Conservation (phyloP, 2,113 vertebrate genomes). For the Chaenocephalus aceratus region DNA sequence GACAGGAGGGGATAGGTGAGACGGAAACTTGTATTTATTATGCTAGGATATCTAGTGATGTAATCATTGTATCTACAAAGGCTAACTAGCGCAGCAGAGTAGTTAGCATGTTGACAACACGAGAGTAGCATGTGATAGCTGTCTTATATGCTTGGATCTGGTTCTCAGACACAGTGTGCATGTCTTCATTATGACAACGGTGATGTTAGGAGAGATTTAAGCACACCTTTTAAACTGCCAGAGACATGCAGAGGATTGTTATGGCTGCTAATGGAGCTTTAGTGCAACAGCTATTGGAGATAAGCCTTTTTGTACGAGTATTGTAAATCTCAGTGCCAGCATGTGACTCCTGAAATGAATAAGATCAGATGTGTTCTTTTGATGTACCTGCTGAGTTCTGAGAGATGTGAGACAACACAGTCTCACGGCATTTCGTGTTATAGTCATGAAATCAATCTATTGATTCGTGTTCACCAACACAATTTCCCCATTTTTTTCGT, state of each 20-base stretch:
- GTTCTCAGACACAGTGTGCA: background rate
- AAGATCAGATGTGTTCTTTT: background rate
- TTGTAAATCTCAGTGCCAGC: background rate
- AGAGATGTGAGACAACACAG: background rate
- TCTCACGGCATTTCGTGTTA: too few relatives aligned
- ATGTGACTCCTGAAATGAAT: background rate
- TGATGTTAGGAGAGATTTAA: background rate
- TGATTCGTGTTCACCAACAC: too few relatives aligned
- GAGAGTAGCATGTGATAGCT: background rate
- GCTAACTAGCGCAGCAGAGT: background rate
- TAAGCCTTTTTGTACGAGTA: background rate
- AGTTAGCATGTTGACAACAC: too few relatives aligned
- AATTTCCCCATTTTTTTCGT: too few relatives aligned
- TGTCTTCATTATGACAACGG: too few relatives aligned
- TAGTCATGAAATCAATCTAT: too few relatives aligned
- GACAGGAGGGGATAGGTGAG: background rate
- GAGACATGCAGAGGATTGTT: background rate
- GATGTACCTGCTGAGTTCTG: background rate
- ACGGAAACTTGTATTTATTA: background rate
- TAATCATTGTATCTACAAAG: background rate
- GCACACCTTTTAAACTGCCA: background rate
- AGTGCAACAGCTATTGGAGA: constrained; percentile 16
- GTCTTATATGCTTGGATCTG: background rate
- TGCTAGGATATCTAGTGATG: background rate
- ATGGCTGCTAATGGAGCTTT: constrained; percentile 10